Conservation (phyloP, 2,888 invertebrate genomes). For the Schizotus pectinicornis region DNA sequence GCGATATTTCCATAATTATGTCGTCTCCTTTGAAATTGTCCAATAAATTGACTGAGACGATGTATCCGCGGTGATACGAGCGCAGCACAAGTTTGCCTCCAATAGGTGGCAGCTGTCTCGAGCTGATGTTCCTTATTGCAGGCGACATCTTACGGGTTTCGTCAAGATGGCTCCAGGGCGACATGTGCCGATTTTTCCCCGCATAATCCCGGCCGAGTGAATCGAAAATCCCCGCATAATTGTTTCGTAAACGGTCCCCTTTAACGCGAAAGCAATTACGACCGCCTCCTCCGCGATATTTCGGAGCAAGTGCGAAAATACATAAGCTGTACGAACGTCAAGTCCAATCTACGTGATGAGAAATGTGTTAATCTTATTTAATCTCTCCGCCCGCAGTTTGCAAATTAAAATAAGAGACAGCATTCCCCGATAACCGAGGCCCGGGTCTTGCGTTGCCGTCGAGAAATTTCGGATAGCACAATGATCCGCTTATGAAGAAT, state of each 20-base stretch:
- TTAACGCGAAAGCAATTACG: too few relatives aligned
- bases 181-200: too few relatives aligned
- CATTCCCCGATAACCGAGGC: conserved; percentile 25
- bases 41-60: background rate
- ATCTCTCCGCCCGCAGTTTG: conserved; percentile 35
- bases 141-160: conserved; percentile 18
- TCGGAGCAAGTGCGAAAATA: conserved; percentile 1
- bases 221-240: too few relatives aligned
- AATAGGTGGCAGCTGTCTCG: conserved; percentile 25
- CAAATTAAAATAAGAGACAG: conserved; percentile 40
- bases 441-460: conserved; percentile 11
- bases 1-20: conserved; percentile 24
- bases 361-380: conserved; percentile 40
- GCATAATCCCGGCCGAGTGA: too few relatives aligned
- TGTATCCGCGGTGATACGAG: background rate
- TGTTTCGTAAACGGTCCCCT: too few relatives aligned
- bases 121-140: conserved; percentile 27
- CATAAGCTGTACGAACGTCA: conserved; percentile 14
- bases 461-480: conserved; percentile 39
- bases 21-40: conserved; percentile 15
- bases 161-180: background rate
- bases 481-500: conserved; percentile 43
- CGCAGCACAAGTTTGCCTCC: background rate
- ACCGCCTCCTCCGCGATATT: too few relatives aligned
- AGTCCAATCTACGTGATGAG: conserved; percentile 37